These are phyloP conservation scores for Nemotelus pantherinus DNA, from an alignment of 2,888 invertebrate genomes.

Conservation along the genomic window DNA sequence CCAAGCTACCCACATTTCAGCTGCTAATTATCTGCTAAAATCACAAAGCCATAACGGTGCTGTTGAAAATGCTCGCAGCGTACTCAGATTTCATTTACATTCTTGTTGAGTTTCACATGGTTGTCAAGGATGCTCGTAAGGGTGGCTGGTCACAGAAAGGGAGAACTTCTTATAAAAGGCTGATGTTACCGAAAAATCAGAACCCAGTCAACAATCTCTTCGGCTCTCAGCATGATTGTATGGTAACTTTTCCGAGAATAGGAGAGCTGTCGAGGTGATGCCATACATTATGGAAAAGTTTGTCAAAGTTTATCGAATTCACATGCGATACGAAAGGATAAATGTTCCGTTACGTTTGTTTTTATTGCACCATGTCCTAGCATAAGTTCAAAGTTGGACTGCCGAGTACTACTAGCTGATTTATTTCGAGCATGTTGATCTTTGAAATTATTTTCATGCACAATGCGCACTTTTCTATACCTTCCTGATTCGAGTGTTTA, in stretches of 20 bases:
- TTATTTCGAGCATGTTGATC: no score
- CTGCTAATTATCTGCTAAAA: conserved; percentile 12
- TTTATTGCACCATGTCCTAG: not conserved
- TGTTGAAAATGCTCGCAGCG: not conserved
- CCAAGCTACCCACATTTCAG: no score
- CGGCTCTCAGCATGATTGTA: not conserved
- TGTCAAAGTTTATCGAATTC: conserved; percentile 1
- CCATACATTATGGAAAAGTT: conserved; percentile 10
- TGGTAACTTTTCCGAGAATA: not conserved
- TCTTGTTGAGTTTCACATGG: not conserved
- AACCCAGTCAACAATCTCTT: not conserved
- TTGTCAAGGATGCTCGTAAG: conserved; percentile 10
- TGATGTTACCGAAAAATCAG: not conserved
- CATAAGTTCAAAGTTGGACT: not conserved
- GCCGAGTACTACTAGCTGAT: no score
- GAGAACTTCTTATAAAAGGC: not conserved
- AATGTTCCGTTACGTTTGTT: not conserved
- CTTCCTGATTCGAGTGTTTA: no score
- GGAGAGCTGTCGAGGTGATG: not conserved
- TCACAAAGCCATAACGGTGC: not conserved
- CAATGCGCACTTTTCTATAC: no score
- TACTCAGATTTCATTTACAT: conserved; percentile 5
- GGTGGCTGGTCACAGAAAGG: not conserved
- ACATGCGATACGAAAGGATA: not conserved
- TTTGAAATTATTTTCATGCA: no score